Evolutionary conservation across 2,797 vertebrate genomes (phyloP), one percentile per base, ranked within the genome.

Genomic region (Orientallactaga sibirica): DNA sequence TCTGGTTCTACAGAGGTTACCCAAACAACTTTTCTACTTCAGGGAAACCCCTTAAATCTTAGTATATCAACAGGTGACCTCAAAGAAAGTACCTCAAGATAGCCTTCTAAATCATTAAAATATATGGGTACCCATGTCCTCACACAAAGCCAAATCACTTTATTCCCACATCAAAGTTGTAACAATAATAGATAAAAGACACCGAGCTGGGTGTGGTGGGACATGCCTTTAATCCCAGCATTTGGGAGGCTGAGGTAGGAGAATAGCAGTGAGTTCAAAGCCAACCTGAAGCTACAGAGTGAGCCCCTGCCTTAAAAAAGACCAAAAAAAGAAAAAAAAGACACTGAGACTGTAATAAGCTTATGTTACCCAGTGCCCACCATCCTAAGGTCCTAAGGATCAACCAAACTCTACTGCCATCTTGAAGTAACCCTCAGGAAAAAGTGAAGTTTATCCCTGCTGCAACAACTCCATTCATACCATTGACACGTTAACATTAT

Each of bases 51-150:
- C 64, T 82, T 88, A 52, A 79, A 93, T 78, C 73, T 91, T 64
- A 92, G 58, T 8, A 48, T 48, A 75, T 37, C 61, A 68, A 96
- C 24, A 68, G 0, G 0, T 2, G 7, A 3, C 4, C 29, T 92
- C 95, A 48, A 61, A 88, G 14, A 2, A 66, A 71, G 19, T 9
- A 67, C 7, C 55, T 82, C 74, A 76, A 58, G 4, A 1, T 0
- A 41, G 7, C 58, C 80, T 79, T 68, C 67, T 90, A 75, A 71
- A 61, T 0, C 73, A 27, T 9, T 14, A 9, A n/a, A 25, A 29
- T 19, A 2, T 2, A 20, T 3, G 11, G 3, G 78, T n/a, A 6
- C 0, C 0, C 9, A 22, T 1, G 61, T 43, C 58, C 62, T 91
- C 37, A 90, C 8, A 1, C 58, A 70, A 48, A 71, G 18, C 55